Evolutionary conservation across 2,797 vertebrate species (phyloP).

Genomic region (Phrynocephalus forsythii): DNA sequence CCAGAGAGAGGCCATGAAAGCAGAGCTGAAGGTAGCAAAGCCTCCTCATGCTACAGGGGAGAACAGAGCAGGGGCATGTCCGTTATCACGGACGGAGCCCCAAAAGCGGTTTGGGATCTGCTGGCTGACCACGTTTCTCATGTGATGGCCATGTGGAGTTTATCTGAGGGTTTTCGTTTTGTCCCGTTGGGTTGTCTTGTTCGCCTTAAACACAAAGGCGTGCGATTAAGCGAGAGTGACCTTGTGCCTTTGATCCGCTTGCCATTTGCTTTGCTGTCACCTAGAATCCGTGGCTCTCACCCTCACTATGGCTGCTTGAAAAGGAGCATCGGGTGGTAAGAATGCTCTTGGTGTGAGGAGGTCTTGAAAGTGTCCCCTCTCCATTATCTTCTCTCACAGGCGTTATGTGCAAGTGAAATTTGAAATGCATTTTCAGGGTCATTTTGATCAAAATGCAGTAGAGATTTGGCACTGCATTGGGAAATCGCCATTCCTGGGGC

Average conservation of each 20-base stretch:
- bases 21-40: not conserved
- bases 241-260: slow-evolving; percentile 79
- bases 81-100: too few relatives aligned
- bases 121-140: slow-evolving; percentile 32
- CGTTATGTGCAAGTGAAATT: slow-evolving; percentile 79
- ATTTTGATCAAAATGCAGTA: not conserved
- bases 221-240: slow-evolving; percentile 79
- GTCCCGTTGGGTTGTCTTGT: not conserved
- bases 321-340: slow-evolving; percentile 86
- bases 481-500: not conserved
- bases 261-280: slow-evolving; percentile 81
- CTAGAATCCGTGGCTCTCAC: slow-evolving; percentile 85
- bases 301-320: slow-evolving; percentile 85
- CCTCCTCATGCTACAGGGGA: not conserved
- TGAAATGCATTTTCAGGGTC: slow-evolving; percentile 30
- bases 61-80: too few relatives aligned
- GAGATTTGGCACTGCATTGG: not conserved
- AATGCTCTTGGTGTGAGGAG: slow-evolving; percentile 78
- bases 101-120: not conserved
- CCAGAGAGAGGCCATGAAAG: too few relatives aligned
- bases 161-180: slow-evolving; percentile 5
- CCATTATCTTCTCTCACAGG: slow-evolving; percentile 72
- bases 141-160: not conserved
- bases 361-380: slow-evolving; percentile 73
- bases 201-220: slow-evolving; percentile 58